Evolutionary conservation across 2,888 invertebrate species (phyloP).

Genomic region (Cancer borealis): DNA sequence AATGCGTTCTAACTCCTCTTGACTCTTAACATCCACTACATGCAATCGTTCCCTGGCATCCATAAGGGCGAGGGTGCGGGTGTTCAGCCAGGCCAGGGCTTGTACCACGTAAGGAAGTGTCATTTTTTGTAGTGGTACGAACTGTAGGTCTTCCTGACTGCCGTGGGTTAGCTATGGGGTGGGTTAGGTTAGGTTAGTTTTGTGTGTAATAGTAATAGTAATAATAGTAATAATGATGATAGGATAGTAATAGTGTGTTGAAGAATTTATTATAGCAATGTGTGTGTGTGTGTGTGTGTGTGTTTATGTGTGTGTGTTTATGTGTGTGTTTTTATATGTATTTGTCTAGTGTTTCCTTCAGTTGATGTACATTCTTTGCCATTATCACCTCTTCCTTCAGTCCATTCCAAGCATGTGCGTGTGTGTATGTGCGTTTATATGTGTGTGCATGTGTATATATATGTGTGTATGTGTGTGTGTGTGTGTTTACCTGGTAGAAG

Average conservation of each 20-base stretch:
- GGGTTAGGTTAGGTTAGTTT: not conserved
- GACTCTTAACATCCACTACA: conserved; percentile 92
- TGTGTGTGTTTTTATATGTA: no score
- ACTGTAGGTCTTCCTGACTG: conserved; percentile 80
- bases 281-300: no score
- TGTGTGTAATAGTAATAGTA: not conserved
- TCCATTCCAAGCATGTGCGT: no score
- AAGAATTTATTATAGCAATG: no score
- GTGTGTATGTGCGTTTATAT: no score
- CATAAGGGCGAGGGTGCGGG: conserved; percentile 90
- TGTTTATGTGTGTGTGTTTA: no score
- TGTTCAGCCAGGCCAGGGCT: conserved; percentile 90
- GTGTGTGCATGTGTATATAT: no score
- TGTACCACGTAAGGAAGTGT: conserved; percentile 87
- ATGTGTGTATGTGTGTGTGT: no score
- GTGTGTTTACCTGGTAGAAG: conserved; percentile 86
- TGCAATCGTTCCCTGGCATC: conserved; percentile 92
- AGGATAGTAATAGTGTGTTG: no score
- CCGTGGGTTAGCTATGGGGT: conserved; percentile 76
- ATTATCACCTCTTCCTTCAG: no score
- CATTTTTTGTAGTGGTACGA: conserved; percentile 86
- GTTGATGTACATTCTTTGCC: no score
- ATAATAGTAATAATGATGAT: not conserved
- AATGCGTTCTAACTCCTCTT: conserved; percentile 87
- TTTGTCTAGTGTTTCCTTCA: no score